Conservation (phyloP, 2,797 vertebrate genomes). For the Catostomus latipinnis region DNA sequence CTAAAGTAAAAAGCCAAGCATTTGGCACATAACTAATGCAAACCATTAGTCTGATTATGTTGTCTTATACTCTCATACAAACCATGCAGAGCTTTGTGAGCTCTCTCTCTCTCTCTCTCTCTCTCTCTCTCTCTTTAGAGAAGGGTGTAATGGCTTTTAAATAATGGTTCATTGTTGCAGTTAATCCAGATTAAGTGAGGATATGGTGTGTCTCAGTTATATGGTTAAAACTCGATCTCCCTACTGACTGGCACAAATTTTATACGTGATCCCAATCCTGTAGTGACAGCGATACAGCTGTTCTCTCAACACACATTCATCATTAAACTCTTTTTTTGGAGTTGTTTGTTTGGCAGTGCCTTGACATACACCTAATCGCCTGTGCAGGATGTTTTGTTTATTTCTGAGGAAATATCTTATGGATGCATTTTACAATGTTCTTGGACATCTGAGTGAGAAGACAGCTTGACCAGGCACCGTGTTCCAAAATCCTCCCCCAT, state of each 20-base stretch:
- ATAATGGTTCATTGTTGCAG: constrained; percentile 78
- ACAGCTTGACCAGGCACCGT: constrained; percentile 85
- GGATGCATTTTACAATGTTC: constrained; percentile 78
- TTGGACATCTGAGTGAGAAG: constrained; percentile 85
- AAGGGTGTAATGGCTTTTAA: constrained; percentile 78
- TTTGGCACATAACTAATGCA: constrained; percentile 90
- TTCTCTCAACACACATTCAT: constrained; percentile 1
- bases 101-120: background rate
- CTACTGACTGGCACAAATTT: constrained; percentile 64
- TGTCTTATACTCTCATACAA: constrained; percentile 50
- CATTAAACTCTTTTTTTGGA: background rate
- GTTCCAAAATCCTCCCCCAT: constrained; percentile 87
- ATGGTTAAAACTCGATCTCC: constrained; percentile 65
- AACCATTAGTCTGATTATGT: constrained; percentile 92
- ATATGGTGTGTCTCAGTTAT: constrained; percentile 75
- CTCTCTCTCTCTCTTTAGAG: constrained; percentile 12
- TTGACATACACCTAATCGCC: background rate
- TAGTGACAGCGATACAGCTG: constrained; percentile 28
- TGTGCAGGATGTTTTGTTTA: constrained; percentile 5
- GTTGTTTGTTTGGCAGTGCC: background rate
- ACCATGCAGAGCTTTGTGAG: constrained; percentile 15
- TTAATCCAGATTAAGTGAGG: constrained; percentile 83
- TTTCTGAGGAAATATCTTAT: constrained; percentile 58
- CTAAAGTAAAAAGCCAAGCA: constrained; percentile 81
- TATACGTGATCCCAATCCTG: constrained; percentile 60